A percentile compares a stretch with the other conserved stretches of the same genome.
Evolutionary conservation across 2,888 invertebrate species (phyloP).

Genomic region (Drosophila cognata): DNA sequence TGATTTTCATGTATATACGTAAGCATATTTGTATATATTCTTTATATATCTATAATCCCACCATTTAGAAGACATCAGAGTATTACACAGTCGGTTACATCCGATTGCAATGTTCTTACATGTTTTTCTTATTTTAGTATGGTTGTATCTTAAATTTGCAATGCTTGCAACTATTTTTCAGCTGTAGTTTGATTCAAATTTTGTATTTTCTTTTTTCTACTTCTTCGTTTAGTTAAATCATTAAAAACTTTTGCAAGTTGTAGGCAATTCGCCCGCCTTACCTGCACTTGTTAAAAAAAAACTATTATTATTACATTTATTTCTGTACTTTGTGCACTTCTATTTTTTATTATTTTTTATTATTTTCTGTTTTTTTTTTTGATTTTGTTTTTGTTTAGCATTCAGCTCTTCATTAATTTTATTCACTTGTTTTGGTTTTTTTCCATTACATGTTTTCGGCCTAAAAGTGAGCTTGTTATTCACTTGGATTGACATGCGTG

Average conservation of each 20-base stretch:
- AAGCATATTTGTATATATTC: not conserved
- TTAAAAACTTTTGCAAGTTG: constrained; percentile 15
- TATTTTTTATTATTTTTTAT: constrained; percentile 3
- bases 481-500: constrained; percentile 74
- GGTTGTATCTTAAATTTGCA: constrained; percentile 20
- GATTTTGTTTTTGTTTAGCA: not conserved
- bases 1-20: constrained; percentile 2
- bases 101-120: constrained; percentile 5
- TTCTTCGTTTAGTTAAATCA: constrained; percentile 17
- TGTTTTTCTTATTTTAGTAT: constrained; percentile 11
- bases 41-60: not conserved
- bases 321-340: constrained; percentile 62
- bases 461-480: constrained; percentile 52
- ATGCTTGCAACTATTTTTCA: constrained; percentile 15
- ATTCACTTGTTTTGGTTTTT: constrained; percentile 9
- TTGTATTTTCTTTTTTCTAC: constrained; percentile 15
- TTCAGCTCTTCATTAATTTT: constrained; percentile 11
- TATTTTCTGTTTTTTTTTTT: not conserved
- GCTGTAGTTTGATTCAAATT: constrained; percentile 24
- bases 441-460: constrained; percentile 17
- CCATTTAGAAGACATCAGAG: not conserved
- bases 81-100: not conserved
- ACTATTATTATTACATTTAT: constrained; percentile 36
- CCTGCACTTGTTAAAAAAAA: constrained; percentile 25
- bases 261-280: not conserved